These are phyloP conservation scores for Hydractinia echinata DNA, from an alignment of 30 jellyfish, hydroid and myxozoan species.

Conservation along the genomic window DNA sequence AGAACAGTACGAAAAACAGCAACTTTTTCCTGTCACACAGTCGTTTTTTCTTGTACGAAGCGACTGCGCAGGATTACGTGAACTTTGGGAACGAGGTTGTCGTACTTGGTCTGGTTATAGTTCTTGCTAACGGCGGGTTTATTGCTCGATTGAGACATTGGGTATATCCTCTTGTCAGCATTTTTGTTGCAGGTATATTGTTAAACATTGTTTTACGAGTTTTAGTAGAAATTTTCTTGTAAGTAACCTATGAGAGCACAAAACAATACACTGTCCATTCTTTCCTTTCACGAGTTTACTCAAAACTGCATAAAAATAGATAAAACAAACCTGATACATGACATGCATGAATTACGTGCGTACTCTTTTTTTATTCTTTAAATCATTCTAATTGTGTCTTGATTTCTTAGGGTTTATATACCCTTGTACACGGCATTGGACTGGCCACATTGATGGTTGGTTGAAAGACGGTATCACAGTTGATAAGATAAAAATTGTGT, in stretches of 20 bases:
- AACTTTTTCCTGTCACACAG: conserved; percentile 66
- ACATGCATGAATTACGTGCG: too few species aligned
- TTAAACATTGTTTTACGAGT: neutral
- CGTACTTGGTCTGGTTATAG: conserved; percentile 45
- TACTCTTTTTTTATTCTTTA: neutral
- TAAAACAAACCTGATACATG: too few species aligned
- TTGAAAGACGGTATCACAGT: conserved; percentile 53
- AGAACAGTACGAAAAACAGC: conserved; percentile 12
- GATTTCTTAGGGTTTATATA: conserved; percentile 55
- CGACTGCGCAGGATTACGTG: conserved; percentile 35
- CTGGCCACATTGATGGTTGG: conserved; percentile 74
- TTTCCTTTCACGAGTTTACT: too few species aligned
- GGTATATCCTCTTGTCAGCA: conserved; percentile 59
- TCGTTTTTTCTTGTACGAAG: conserved; percentile 74
- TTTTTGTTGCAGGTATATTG: conserved; percentile 63
- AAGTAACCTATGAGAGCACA: neutral
- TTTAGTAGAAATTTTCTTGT: neutral
- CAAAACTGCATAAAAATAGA: too few species aligned
- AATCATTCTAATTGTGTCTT: neutral
- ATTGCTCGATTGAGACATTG: conserved; percentile 72
- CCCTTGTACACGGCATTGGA: conserved; percentile 95
- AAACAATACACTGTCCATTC: too few species aligned
- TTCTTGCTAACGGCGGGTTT: conserved; percentile 72
- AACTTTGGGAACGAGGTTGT: conserved; percentile 47
- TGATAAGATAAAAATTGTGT: conserved; percentile 41